These are phyloP conservation scores for Lasiommata megera DNA, from an alignment of 2,888 invertebrate genomes.

Conservation along the genomic window DNA sequence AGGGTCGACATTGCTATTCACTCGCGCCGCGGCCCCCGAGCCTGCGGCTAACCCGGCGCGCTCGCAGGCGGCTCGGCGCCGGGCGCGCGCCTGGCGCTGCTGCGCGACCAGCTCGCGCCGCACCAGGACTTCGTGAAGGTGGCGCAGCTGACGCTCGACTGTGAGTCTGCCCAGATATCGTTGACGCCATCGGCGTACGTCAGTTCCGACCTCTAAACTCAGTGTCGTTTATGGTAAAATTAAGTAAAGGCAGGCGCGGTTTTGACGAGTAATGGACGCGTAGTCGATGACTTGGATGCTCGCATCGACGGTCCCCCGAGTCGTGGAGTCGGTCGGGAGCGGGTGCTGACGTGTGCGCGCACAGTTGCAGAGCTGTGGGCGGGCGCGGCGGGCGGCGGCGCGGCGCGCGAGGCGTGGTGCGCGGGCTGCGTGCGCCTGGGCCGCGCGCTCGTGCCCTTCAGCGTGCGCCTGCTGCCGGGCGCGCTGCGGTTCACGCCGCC, in stretches of 20 bases:
- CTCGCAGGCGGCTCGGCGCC: constrained; percentile 38
- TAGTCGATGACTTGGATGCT: too few relatives aligned
- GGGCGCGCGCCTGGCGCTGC: constrained; percentile 46
- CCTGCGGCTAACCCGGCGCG: too few relatives aligned
- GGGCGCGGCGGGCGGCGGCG: constrained; percentile 18
- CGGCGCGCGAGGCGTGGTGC: constrained; percentile 48
- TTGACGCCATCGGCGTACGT: too few relatives aligned
- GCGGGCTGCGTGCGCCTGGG: constrained; percentile 64
- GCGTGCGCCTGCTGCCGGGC: constrained; percentile 59
- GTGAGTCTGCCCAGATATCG: too few relatives aligned
- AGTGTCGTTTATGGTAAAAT: too few relatives aligned
- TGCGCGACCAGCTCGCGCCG: constrained; percentile 47
- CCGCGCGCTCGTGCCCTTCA: constrained; percentile 57
- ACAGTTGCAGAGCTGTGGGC: constrained; percentile 59
- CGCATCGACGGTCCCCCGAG: too few relatives aligned
- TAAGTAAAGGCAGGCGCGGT: too few relatives aligned
- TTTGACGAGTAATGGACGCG: too few relatives aligned
- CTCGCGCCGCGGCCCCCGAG: too few relatives aligned
- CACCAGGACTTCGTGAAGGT: constrained; percentile 43
- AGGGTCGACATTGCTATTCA: too few relatives aligned
- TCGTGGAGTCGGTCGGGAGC: too few relatives aligned
- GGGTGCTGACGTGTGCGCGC: constrained; percentile 54
- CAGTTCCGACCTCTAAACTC: too few relatives aligned
- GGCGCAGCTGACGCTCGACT: constrained; percentile 42
- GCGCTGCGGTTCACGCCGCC: constrained; percentile 43